Conservation (phyloP, 2,888 invertebrate species). For the Caenorhabditis sp. region DNA sequence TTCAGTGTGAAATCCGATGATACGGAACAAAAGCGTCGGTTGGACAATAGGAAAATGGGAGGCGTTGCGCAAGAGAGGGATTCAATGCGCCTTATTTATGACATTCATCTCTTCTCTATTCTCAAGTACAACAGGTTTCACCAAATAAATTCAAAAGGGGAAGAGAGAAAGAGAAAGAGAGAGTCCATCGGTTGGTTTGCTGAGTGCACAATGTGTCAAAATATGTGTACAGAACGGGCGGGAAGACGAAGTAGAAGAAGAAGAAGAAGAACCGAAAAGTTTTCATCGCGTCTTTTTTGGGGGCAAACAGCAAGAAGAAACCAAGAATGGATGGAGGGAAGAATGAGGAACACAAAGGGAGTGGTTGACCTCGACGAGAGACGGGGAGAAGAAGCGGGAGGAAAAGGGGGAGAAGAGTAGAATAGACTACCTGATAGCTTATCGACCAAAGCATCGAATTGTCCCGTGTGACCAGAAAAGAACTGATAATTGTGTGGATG, state of each 20-base stretch:
- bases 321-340: conserved; percentile 3
- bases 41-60: too few relatives aligned
- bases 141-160: neutral
- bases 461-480: conserved; percentile 28
- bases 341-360: conserved; percentile 4
- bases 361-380: conserved; percentile 39
- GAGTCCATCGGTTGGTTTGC: conserved; percentile 25
- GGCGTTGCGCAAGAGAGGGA: conserved; percentile 51
- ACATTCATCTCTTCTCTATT: conserved; percentile 11
- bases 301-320: conserved; percentile 11
- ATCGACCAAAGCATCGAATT: conserved; percentile 14
- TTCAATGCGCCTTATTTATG: conserved; percentile 35
- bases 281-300: conserved; percentile 14
- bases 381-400: neutral
- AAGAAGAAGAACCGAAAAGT: conserved; percentile 27
- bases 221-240: conserved; percentile 36
- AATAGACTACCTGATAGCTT: conserved; percentile 22
- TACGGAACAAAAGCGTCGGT: too few relatives aligned
- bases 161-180: conserved; percentile 1
- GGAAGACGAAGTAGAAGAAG: neutral
- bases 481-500: too few relatives aligned
- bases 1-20: too few relatives aligned
- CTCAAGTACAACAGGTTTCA: conserved; percentile 42
- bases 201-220: conserved; percentile 26
- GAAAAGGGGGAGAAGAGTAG: conserved; percentile 25